A percentile compares a stretch with the other conserved stretches of the same genome.
Evolutionary conservation across 2,797 vertebrate species (phyloP).

Genomic region (Thaleichthys pacificus): DNA sequence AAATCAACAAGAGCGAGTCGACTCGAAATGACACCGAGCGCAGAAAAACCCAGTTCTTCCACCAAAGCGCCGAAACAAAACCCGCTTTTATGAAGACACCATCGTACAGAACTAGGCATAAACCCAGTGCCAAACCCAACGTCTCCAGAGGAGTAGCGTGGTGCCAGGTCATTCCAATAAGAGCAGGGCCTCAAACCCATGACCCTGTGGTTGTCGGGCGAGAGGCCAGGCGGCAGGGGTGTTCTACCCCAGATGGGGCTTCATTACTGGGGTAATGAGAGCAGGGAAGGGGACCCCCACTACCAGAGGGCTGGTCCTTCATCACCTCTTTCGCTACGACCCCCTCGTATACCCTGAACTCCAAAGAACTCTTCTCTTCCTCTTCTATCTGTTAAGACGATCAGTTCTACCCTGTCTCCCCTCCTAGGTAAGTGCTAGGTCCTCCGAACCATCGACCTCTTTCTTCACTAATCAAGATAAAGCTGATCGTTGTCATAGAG

Average conservation of each 20-base stretch:
- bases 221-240: conserved; percentile 43
- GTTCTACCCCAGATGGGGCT: conserved; percentile 43
- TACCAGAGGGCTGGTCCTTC: conserved; percentile 49
- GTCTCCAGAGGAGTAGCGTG: background rate
- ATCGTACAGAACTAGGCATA: too few relatives aligned
- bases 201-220: conserved; percentile 42
- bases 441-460: too few relatives aligned
- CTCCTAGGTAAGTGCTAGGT: too few relatives aligned
- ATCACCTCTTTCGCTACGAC: conserved; percentile 52
- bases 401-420: background rate
- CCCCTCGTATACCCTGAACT: conserved; percentile 37
- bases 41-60: background rate
- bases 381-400: background rate
- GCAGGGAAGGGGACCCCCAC: conserved; percentile 46
- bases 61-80: conserved; percentile 34
- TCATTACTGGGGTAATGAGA: conserved; percentile 59
- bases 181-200: conserved; percentile 48
- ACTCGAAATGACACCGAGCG: too few relatives aligned
- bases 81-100: conserved; percentile 8
- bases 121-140: too few relatives aligned
- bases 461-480: too few relatives aligned
- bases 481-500: too few relatives aligned
- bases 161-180: conserved; percentile 41
- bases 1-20: too few relatives aligned
- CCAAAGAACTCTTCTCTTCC: background rate